These are phyloP conservation scores for Poecilia wingei DNA, from an alignment of 2,797 vertebrate genomes.

Conservation along the genomic window DNA sequence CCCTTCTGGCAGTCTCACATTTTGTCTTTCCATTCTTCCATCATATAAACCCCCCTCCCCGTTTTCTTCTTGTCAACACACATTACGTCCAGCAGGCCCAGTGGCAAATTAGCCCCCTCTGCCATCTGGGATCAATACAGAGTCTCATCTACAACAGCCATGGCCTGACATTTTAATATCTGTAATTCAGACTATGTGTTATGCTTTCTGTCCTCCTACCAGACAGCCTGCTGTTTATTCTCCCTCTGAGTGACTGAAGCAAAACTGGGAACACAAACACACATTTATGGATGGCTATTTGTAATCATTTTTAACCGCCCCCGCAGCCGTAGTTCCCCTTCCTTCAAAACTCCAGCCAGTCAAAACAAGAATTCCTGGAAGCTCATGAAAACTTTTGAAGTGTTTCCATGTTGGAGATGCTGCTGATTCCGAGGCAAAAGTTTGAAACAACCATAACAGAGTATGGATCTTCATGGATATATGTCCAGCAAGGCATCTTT, in stretches of 20 bases:
- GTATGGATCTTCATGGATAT: slow-evolving; percentile 31
- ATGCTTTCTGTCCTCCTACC: slow-evolving; percentile 78
- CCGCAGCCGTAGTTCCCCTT: slow-evolving; percentile 41
- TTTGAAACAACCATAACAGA: slow-evolving; percentile 33
- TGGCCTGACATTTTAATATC: slow-evolving; percentile 83
- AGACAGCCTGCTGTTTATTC: slow-evolving; percentile 73
- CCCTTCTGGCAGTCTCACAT: slow-evolving; percentile 63
- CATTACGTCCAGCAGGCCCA: slow-evolving; percentile 69
- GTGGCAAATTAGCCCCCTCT: slow-evolving; percentile 73
- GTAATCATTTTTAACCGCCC: slow-evolving; percentile 61
- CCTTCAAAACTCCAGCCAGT: slow-evolving; percentile 48
- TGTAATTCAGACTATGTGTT: slow-evolving; percentile 84
- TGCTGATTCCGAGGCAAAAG: slow-evolving; percentile 17
- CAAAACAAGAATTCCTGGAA: slow-evolving; percentile 52
- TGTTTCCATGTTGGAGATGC: slow-evolving; percentile 32
- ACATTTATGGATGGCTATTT: slow-evolving; percentile 63
- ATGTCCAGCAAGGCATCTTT: slow-evolving; percentile 30
- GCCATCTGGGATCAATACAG: slow-evolving; percentile 85
- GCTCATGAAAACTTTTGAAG: slow-evolving; percentile 45
- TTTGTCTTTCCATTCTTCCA: slow-evolving; percentile 57
- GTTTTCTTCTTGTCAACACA: slow-evolving; percentile 64
- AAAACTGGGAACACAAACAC: slow-evolving; percentile 58
- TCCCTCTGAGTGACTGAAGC: slow-evolving; percentile 70
- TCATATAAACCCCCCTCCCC: slow-evolving; percentile 37
- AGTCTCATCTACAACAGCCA: slow-evolving; percentile 75